Evolutionary conservation across 2,113 vertebrate genomes (phyloP), one percentile per base, ranked within the genome.

Genomic region (Atrichornis clamosus): DNA sequence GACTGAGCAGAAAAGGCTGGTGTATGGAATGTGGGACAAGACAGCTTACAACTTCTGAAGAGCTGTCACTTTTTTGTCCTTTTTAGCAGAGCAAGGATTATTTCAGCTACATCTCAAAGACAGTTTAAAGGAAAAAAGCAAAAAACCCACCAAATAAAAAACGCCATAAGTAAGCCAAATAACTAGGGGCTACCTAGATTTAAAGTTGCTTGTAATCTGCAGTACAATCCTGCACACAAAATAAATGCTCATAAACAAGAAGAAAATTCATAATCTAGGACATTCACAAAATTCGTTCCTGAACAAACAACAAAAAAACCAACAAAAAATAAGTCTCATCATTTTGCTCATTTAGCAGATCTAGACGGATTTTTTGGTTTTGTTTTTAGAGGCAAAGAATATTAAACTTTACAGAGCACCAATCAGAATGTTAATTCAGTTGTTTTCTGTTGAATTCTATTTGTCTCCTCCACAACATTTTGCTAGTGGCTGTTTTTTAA

Each of bases 21-120:
- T 80, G 59, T 44, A 95, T 58, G 84, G 62, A 94, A 79, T 28
- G 30, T 1, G 2, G 33, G 14, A 84, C 64, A 80, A 90, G 7
- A 42, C 26, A 22, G 23, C 7, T 53, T 80, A 93, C 4, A 2
- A 76, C 77, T 76, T 82, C 59, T 88, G 69, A 92, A 86, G 27
- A 76, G 37, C 67, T 97, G 75, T 85, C 82, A 85, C 7, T 42
- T 88, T 60, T 72, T 69, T 55, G 22, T 64, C 20, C 11, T 44
- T 74, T 96, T 88, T 84, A 95, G 64, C 49, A 58, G 84, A 91
- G 49, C 0, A 1, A 93, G 76, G 97, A 97, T 96, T 93, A 95
- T 97, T 97, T 95, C 90, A 95, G 58, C 35, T 93, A 39, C 55
- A 94, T 30, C 13, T 95, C 87, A 96, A 93, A 96, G 97, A 82